These are phyloP conservation scores for Habropoda laboriosa DNA, from an alignment of 1,140 invertebrate species.

Conservation along the genomic window DNA sequence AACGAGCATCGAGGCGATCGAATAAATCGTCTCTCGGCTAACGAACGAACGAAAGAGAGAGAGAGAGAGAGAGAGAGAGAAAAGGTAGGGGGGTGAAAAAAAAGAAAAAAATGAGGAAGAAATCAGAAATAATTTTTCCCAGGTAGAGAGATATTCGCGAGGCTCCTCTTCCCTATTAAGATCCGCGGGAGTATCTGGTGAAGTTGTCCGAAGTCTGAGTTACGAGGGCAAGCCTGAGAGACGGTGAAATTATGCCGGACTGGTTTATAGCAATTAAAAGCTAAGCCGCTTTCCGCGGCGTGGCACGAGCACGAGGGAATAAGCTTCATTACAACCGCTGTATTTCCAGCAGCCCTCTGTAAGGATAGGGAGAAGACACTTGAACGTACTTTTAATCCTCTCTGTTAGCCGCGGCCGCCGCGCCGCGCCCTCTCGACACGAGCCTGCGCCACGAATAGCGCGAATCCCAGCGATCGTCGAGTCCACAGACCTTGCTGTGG, in stretches of 20 bases:
- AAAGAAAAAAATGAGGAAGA: background rate
- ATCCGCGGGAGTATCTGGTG: background rate
- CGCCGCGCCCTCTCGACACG: background rate
- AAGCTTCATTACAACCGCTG: slow-evolving; percentile 31
- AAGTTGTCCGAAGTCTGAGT: background rate
- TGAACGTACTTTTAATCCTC: slow-evolving; percentile 29
- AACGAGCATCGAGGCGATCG: slow-evolving; percentile 1
- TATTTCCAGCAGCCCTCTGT: background rate
- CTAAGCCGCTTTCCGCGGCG: slow-evolving; percentile 34
- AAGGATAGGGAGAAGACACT: slow-evolving; percentile 22
- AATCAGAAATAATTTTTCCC: background rate
- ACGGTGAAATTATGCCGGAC: slow-evolving; percentile 11
- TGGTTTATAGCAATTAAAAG: slow-evolving; percentile 42
- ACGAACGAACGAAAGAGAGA: background rate
- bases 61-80: background rate
- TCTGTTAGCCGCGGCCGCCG: slow-evolving; percentile 18
- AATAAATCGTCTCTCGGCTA: background rate
- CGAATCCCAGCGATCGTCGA: background rate
- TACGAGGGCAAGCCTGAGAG: slow-evolving; percentile 4
- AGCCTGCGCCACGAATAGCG: background rate
- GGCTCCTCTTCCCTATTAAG: slow-evolving; percentile 5
- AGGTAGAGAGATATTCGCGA: background rate
- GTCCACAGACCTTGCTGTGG: background rate
- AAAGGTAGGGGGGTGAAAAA: too few relatives aligned
- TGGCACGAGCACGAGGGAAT: slow-evolving; percentile 2